phyloP scores from a whole-genome alignment of 2,888 invertebrate species.

The Creontiades dilutus region DNA sequence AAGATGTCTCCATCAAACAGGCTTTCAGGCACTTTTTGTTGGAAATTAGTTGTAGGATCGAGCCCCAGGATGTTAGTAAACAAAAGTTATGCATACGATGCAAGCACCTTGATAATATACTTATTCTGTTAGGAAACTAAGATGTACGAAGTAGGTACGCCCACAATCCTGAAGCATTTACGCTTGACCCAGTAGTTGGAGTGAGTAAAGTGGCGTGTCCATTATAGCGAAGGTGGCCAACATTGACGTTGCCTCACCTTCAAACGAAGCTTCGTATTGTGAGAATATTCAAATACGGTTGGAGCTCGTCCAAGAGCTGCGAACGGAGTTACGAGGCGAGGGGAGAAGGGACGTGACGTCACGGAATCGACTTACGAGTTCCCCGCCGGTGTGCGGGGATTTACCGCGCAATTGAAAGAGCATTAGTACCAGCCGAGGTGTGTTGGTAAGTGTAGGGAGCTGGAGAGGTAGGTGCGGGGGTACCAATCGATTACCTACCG shows the following conservation, averaged over 20 bases:
- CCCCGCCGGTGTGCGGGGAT: neutral
- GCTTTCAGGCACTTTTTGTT: too few species aligned
- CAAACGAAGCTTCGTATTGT: neutral
- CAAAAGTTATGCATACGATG: too few species aligned
- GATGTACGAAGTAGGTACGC: too few species aligned
- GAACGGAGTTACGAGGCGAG: neutral
- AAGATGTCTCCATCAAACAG: too few species aligned
- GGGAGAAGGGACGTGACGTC: neutral
- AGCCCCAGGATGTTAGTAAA: too few species aligned
- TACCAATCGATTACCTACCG: conserved; percentile 28
- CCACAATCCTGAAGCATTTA: too few species aligned
- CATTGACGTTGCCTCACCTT: neutral
- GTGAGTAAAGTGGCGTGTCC: too few species aligned
- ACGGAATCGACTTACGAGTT: conserved; percentile 39
- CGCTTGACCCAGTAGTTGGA: too few species aligned
- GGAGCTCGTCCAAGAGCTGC: neutral
- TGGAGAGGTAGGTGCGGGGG: neutral
- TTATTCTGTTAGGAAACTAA: too few species aligned
- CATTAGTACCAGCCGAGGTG: conserved; percentile 40
- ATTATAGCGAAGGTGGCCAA: neutral
- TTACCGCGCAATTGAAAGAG: conserved; percentile 52
- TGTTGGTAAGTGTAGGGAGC: neutral
- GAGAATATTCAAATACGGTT: neutral
- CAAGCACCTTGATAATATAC: too few species aligned
- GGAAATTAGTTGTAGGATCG: too few species aligned